Evolutionary conservation across 1,140 invertebrate species (phyloP).

Genomic region (Caenorhabditis latens): DNA sequence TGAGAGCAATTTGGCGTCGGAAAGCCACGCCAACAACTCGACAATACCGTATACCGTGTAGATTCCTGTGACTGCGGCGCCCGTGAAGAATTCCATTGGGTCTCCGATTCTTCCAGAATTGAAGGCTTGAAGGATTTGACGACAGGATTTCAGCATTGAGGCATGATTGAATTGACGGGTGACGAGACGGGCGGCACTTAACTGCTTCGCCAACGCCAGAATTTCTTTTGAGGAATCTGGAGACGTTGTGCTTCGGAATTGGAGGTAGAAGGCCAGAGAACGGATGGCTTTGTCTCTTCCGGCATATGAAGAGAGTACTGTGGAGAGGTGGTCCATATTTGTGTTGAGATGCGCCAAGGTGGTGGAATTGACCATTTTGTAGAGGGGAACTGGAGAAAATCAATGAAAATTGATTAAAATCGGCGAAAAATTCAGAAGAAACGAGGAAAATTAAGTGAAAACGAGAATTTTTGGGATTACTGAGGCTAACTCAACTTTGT

Average conservation of each 20-base stretch:
- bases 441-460: neutral
- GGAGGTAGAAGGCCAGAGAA: constrained; percentile 65
- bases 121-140: constrained; percentile 29
- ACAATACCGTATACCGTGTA: constrained; percentile 69
- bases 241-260: constrained; percentile 36
- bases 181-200: constrained; percentile 66
- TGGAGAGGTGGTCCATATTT: constrained; percentile 35
- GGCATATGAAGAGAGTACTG: constrained; percentile 61
- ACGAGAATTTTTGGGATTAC: too few relatives aligned
- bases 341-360: constrained; percentile 38
- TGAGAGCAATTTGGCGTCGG: constrained; percentile 65
- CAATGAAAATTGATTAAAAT: too few relatives aligned
- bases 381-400: neutral
- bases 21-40: constrained; percentile 66
- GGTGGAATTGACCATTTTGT: constrained; percentile 24
- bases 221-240: constrained; percentile 5
- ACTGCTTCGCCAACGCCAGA: constrained; percentile 68
- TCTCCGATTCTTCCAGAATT: constrained; percentile 50
- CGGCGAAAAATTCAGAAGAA: neutral
- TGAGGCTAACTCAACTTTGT: too few relatives aligned
- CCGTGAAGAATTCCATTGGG: constrained; percentile 58
- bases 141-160: constrained; percentile 64
- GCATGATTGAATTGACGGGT: constrained; percentile 69
- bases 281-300: constrained; percentile 68
- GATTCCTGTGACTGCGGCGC: constrained; percentile 65